These are phyloP conservation scores for Thera obeliscata DNA, from an alignment of 2,888 invertebrate genomes.

Conservation along the genomic window DNA sequence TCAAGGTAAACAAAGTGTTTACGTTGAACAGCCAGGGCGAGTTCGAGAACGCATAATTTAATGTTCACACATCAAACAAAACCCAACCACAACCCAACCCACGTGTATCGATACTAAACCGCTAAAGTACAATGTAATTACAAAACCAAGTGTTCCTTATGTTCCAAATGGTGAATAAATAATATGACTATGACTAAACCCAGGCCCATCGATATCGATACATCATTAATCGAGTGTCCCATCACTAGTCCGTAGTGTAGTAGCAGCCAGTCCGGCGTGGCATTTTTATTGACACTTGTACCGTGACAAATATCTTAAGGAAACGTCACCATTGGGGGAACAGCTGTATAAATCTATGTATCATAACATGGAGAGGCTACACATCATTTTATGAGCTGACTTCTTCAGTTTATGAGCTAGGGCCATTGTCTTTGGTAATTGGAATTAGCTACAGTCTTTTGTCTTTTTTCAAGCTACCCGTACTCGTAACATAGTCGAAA, in stretches of 20 bases:
- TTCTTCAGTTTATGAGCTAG: conserved; percentile 16
- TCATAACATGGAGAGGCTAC: conserved; percentile 19
- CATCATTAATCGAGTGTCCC: conserved; percentile 31
- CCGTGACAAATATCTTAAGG: conserved; percentile 80
- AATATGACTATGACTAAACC: too few relatives aligned
- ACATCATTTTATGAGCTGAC: conserved; percentile 21
- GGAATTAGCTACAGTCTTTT: conserved; percentile 18
- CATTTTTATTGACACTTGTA: conserved; percentile 84
- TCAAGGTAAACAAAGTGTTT: too few relatives aligned
- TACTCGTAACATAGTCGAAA: too few relatives aligned
- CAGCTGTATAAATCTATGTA: conserved; percentile 40
- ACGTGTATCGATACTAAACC: too few relatives aligned
- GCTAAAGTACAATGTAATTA: too few relatives aligned
- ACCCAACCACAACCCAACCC: too few relatives aligned
- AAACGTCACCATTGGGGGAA: conserved; percentile 50
- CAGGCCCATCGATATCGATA: conserved; percentile 15
- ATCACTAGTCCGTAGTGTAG: conserved; percentile 67
- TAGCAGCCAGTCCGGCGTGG: conserved; percentile 81
- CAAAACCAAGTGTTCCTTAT: too few relatives aligned
- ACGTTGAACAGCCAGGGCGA: too few relatives aligned
- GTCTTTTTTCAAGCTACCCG: too few relatives aligned
- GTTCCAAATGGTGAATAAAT: too few relatives aligned
- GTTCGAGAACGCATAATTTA: too few relatives aligned
- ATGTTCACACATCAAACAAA: too few relatives aligned
- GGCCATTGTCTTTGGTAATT: conserved; percentile 1